phyloP scores from a whole-genome alignment of 2,797 vertebrate genomes.

The Siniperca scherzeri region DNA sequence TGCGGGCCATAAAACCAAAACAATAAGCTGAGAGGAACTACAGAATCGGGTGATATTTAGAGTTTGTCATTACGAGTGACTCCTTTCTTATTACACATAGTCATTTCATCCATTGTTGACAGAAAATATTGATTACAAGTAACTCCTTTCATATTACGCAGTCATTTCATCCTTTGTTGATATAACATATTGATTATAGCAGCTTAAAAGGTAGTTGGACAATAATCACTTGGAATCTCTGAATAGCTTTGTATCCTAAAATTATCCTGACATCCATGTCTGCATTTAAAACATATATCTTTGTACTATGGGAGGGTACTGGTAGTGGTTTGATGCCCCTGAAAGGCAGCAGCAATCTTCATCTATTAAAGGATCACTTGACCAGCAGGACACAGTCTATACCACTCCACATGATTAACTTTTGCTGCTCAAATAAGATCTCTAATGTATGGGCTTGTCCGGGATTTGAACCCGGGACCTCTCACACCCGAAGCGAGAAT shows the following conservation, averaged over 20 bases:
- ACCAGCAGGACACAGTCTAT: too few species aligned
- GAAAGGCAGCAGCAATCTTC: background rate
- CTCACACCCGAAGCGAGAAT: constrained; percentile 91
- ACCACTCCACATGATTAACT: too few species aligned
- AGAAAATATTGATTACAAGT: too few species aligned
- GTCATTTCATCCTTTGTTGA: background rate
- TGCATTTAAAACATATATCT: too few species aligned
- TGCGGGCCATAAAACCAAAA: background rate
- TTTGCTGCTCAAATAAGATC: too few species aligned
- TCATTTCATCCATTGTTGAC: background rate
- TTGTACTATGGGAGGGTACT: background rate
- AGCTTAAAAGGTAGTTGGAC: background rate
- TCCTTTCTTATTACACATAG: background rate
- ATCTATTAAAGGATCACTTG: background rate
- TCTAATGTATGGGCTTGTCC: constrained; percentile 81
- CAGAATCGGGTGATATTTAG: too few species aligned
- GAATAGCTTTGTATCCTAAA: background rate
- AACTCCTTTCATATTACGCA: too few species aligned
- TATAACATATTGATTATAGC: background rate
- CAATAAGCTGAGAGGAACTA: background rate
- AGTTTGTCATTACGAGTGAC: too few species aligned
- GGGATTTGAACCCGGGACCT: constrained; percentile 91
- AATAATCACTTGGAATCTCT: background rate
- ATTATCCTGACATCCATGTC: background rate
- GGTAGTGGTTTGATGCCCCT: background rate